Conservation (phyloP, 1,140 invertebrate genomes). For the Druon quercuslanigerum region DNA sequence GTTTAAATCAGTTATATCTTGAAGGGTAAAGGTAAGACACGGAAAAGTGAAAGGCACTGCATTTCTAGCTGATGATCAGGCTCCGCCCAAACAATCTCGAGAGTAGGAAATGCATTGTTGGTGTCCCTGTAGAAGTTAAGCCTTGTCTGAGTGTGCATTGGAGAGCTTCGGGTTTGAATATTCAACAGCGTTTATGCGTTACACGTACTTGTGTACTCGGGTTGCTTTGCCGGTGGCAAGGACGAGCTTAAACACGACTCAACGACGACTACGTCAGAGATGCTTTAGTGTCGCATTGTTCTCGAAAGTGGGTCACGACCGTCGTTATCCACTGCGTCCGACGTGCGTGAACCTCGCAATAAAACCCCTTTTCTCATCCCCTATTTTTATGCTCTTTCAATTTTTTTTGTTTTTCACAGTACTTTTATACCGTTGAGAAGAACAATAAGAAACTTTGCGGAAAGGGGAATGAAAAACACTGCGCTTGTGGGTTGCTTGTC, state of each 20-base stretch:
- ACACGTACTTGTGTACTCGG: constrained; percentile 45
- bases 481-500: constrained; percentile 8
- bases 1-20: no score
- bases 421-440: constrained; percentile 15
- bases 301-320: constrained; percentile 55
- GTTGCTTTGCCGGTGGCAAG: constrained; percentile 38
- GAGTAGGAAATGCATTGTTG: no score
- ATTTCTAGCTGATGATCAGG: no score
- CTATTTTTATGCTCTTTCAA: constrained; percentile 13
- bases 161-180: constrained; percentile 68
- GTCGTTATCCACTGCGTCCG: constrained; percentile 45
- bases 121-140: background rate
- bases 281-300: constrained; percentile 54
- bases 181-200: constrained; percentile 66
- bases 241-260: constrained; percentile 43
- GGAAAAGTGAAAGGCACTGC: no score
- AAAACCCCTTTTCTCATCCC: constrained; percentile 5
- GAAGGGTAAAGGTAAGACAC: no score
- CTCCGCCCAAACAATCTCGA: no score
- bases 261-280: constrained; percentile 39
- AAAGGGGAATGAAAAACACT: constrained; percentile 14
- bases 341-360: constrained; percentile 47
- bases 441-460: constrained; percentile 12
- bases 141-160: constrained; percentile 50
- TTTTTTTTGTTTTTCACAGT: background rate